Evolutionary conservation across 2,797 vertebrate species (phyloP).

Genomic region (Orestias chungarensis): DNA sequence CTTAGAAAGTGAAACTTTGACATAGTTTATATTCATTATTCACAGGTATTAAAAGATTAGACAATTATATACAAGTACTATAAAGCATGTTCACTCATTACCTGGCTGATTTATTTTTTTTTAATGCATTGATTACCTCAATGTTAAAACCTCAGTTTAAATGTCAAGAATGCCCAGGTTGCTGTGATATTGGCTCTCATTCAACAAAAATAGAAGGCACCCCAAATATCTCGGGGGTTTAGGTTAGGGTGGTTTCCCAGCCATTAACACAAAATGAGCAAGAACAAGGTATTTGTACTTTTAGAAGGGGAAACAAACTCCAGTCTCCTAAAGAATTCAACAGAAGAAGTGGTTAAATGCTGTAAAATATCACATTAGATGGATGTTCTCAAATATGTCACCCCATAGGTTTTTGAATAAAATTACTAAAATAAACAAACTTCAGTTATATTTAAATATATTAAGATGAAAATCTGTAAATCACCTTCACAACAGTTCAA

Average conservation of each 20-base stretch:
- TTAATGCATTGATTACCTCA: too few species aligned
- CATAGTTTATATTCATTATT: not conserved
- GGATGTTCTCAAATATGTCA: not conserved
- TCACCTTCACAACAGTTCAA: not conserved
- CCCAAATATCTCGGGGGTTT: not conserved
- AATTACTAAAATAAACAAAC: too few species aligned
- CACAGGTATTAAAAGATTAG: not conserved
- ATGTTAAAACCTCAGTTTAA: too few species aligned
- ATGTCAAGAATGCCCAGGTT: not conserved
- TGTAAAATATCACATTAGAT: not conserved
- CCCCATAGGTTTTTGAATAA: not conserved
- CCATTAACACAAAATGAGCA: too few species aligned
- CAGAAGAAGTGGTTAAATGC: not conserved
- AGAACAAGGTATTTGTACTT: not conserved
- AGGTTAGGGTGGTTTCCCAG: not conserved
- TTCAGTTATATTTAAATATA: too few species aligned
- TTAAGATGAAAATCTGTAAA: too few species aligned
- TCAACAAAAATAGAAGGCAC: too few species aligned
- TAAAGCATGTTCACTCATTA: not conserved
- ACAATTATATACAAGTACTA: too few species aligned
- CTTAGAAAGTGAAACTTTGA: not conserved
- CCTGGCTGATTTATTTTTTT: too few species aligned
- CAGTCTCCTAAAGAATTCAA: not conserved
- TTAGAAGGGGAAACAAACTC: not conserved
- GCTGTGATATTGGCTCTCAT: not conserved